phyloP scores from a whole-genome alignment of 2,113 vertebrate genomes.

The Oceanites oceanicus region DNA sequence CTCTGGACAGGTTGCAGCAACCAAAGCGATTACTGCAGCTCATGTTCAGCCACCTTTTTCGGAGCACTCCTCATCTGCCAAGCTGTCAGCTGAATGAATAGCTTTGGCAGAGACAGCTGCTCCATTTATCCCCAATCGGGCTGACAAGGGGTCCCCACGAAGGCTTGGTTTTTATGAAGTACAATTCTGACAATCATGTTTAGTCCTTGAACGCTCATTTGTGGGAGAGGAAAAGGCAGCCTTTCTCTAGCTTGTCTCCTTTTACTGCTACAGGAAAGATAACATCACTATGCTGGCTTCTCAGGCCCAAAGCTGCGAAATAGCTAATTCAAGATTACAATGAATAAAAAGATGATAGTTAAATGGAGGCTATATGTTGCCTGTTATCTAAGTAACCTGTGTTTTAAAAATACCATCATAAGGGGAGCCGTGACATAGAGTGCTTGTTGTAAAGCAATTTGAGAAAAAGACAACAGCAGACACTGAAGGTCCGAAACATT shows the following conservation, averaged over 20 bases:
- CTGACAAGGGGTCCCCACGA: neutral
- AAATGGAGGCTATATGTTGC: neutral
- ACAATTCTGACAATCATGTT: neutral
- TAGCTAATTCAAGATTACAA: neutral
- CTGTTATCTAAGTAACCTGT: neutral
- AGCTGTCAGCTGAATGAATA: neutral
- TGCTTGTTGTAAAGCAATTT: neutral
- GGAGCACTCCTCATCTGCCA: neutral
- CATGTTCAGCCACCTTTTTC: neutral
- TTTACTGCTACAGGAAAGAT: neutral
- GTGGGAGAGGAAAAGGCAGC: neutral
- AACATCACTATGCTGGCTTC: fast-evolving
- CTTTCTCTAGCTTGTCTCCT: neutral
- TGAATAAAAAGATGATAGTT: neutral
- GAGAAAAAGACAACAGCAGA: neutral
- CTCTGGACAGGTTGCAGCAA: neutral
- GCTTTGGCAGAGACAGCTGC: neutral
- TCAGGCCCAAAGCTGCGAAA: neutral
- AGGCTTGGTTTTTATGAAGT: neutral
- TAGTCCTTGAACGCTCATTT: neutral
- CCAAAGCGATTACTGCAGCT: neutral
- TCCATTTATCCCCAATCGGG: neutral
- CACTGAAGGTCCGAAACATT: neutral
- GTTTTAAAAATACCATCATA: neutral
- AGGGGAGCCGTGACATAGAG: neutral